Evolutionary conservation across 2,888 invertebrate genomes (phyloP).

Genomic region (Acanthoscelides obtectus): DNA sequence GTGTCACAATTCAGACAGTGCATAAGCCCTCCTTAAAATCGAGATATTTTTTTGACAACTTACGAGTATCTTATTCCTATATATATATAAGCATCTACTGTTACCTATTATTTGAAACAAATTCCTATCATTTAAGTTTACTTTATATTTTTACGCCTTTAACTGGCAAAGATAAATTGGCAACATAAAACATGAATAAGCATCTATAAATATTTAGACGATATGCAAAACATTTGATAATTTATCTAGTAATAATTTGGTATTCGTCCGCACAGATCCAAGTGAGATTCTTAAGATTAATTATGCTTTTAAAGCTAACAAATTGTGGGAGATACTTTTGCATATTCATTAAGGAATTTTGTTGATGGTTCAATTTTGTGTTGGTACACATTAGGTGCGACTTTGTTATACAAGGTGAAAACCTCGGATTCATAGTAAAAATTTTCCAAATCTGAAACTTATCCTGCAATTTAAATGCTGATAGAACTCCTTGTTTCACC

Average conservation of each 20-base stretch:
- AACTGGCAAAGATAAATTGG: not conserved
- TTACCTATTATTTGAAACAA: not conserved
- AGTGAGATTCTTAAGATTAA: not conserved
- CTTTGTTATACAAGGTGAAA: too few relatives aligned
- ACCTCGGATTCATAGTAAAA: too few relatives aligned
- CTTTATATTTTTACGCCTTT: not conserved
- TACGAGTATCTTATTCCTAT: too few relatives aligned
- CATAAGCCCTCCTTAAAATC: too few relatives aligned
- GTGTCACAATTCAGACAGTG: too few relatives aligned
- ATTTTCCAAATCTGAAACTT: too few relatives aligned
- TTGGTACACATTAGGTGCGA: not conserved
- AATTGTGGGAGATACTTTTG: not conserved
- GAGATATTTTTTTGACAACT: too few relatives aligned
- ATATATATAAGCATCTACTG: too few relatives aligned
- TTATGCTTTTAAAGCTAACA: not conserved
- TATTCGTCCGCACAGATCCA: not conserved
- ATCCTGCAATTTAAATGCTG: too few relatives aligned
- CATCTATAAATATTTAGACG: not conserved
- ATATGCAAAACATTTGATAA: not conserved
- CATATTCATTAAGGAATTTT: not conserved
- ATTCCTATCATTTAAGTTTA: not conserved
- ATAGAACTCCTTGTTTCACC: too few relatives aligned
- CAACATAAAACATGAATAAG: not conserved
- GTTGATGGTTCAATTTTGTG: not conserved
- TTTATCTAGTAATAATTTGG: not conserved